phyloP scores from a whole-genome alignment of 2,888 invertebrate genomes.

The Rhopalosiphum nymphaeae region DNA sequence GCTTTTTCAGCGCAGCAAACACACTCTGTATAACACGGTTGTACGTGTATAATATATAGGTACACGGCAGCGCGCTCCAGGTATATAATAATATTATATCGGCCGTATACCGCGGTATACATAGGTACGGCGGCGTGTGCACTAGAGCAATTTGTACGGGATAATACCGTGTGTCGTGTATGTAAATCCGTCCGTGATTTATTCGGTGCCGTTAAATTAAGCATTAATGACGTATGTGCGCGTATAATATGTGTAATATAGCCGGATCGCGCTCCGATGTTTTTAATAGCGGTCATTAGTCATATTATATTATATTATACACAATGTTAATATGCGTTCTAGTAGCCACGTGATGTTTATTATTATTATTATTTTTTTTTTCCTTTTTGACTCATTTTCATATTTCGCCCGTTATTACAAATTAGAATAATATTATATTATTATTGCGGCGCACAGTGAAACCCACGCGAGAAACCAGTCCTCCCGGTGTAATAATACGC shows the following conservation, averaged over 20 bases:
- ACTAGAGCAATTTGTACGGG: conserved; percentile 60
- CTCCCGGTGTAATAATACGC: not conserved
- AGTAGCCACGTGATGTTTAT: conserved; percentile 53
- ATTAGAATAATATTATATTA: not conserved
- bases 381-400: conserved; percentile 26
- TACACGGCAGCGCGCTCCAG: not conserved
- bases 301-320: conserved; percentile 41
- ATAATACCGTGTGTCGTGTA: conserved; percentile 55
- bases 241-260: not conserved
- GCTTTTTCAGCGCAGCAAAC: not conserved
- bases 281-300: conserved; percentile 62
- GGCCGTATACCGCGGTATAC: not conserved
- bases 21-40: not conserved
- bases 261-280: conserved; percentile 35
- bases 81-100: not conserved
- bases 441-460: not conserved
- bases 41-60: not conserved
- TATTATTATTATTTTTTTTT: conserved; percentile 38
- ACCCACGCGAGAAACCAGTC: conserved; percentile 59
- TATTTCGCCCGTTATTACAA: conserved; percentile 48
- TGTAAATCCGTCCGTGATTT: conserved; percentile 64
- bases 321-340: conserved; percentile 47
- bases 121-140: not conserved
- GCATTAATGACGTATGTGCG: conserved; percentile 57
- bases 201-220: conserved; percentile 64